A percentile compares a stretch with the other conserved stretches of the same genome.
phyloP scores from a whole-genome alignment of 2,113 vertebrate genomes.

The Pogonocichla stellata region DNA sequence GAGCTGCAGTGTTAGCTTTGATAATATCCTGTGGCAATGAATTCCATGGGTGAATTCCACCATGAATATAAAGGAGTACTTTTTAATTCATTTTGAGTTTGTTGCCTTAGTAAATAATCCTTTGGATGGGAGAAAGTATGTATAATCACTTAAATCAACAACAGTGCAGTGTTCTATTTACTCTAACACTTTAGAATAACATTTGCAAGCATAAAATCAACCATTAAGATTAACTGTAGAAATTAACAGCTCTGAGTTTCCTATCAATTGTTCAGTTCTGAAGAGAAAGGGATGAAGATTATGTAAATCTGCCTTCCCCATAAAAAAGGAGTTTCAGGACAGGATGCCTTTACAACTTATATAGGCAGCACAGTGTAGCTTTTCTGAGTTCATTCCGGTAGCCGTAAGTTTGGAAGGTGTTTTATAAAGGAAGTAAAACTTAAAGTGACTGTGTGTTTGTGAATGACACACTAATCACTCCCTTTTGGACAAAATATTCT shows the following conservation, averaged over 20 bases:
- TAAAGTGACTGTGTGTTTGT: background rate
- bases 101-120: slow-evolving; percentile 51
- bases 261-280: slow-evolving; percentile 21
- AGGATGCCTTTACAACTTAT: background rate
- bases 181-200: slow-evolving; percentile 48
- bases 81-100: slow-evolving; percentile 17
- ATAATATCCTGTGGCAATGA: slow-evolving; percentile 6
- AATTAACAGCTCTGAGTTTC: slow-evolving; percentile 36
- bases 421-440: background rate
- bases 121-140: slow-evolving; percentile 50
- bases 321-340: background rate
- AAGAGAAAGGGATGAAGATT: slow-evolving; percentile 6
- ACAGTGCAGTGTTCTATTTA: slow-evolving; percentile 43
- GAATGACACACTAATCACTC: background rate
- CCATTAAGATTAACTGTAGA: slow-evolving; percentile 12
- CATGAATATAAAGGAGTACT: background rate
- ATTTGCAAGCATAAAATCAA: slow-evolving; percentile 46
- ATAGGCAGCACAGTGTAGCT: fast-evolving
- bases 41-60: background rate
- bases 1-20: background rate
- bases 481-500: background rate
- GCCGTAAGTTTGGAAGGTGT: background rate
- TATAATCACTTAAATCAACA: slow-evolving; percentile 65
- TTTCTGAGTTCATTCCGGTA: background rate
- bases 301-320: background rate